Base-by-base conservation (phyloP, 2,888 invertebrate genomes). In the Drosophila tripunctata region DNA sequence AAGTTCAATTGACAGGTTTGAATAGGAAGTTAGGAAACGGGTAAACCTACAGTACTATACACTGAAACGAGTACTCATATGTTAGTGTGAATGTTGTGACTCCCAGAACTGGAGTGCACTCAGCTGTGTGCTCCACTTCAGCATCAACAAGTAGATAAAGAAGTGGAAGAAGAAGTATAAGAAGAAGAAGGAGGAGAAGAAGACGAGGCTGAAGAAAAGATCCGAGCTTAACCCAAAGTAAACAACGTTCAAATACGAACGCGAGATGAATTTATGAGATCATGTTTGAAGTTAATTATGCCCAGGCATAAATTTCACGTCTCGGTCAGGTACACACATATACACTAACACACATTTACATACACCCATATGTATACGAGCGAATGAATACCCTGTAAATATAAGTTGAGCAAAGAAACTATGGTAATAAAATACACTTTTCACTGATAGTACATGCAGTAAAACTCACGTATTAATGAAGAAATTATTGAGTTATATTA, bases 231-330 rank as follows among this genome's bases (percentile, higher is more conserved):
- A 62, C 50, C 33, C 62, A 66, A 76, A 78, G 81, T 72, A 80
- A 86, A 86, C 87, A 86, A 83, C 60, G 65, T 33, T 55, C 56
- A 50, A 67, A 60, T 52, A 51, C 56, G 76, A 76, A 71, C 83
- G 77, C 87, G 82, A 87, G 75, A 78, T 72, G 82, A 87, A 88
- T 84, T 88, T 84, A 84, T 84, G 87, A 88, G 82, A 78, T 85
- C 88, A 87, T 85, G 78, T 87, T 88, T 74, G 86, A 85, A 84
- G 82, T 81, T 85, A 88, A 84, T 88, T 84, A 84, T 88, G 84
- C 85, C 85, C 72, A 65, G 70, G 87, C 87, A 81, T 84, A 81
- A 84, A 84, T 81, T 81, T 81, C 66, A 67, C 48, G 63, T 61
- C 58, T 72, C 66, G 43, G 33, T 41, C 66, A 65, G 62, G 27